Base-by-base conservation (phyloP, 2,113 vertebrate species). In the Xenopus tropicalis region DNA sequence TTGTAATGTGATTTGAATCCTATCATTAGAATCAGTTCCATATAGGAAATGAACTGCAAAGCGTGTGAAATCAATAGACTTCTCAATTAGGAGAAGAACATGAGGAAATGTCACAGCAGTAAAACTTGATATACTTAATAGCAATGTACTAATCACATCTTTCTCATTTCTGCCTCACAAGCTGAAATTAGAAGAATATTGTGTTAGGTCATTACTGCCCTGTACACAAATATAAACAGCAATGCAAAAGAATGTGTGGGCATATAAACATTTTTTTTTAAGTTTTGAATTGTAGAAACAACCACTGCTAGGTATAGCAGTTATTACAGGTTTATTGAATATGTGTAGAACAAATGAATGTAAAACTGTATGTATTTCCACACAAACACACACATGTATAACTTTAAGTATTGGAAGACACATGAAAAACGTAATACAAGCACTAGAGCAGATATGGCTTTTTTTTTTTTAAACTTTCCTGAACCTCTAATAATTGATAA, bases 1-100 rank as follows among this genome's bases (percentile, higher is more conserved):
- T 48, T 48, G 46, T 17, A 13, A 48, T 59, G 37, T 43, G n/a
- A 64, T 12, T 21, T 20, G 9, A 14, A 44, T 64, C 16, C 25
- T 43, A 24, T 65, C 21, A 44, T 57, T 58, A 57, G 10, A 29
- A 59, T 59, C 62, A 58, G 22, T 66, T 64, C 24, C 17, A 16
- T 74, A 25, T 61, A 3, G 64, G 63, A 48, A 74, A 61, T 16
- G 1, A 48, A 56, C 42, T 21, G 23, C 11, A 63, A 57, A 52
- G 10, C 62, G 3, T 25, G 23, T 22, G 51, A 24, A 51, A 67
- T 74, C 72, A 61, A 74, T 74, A 67, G 11, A 11, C 22, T 14
- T 12, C 29, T 59, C 63, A 74, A 66, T 74, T 66, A 73, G 59
- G 19, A 24, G 29, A 16, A 58, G 37, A 29, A 65, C 5, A 44